Evolutionary conservation across 2,113 vertebrate species (phyloP).

Genomic region (Maylandia zebra): DNA sequence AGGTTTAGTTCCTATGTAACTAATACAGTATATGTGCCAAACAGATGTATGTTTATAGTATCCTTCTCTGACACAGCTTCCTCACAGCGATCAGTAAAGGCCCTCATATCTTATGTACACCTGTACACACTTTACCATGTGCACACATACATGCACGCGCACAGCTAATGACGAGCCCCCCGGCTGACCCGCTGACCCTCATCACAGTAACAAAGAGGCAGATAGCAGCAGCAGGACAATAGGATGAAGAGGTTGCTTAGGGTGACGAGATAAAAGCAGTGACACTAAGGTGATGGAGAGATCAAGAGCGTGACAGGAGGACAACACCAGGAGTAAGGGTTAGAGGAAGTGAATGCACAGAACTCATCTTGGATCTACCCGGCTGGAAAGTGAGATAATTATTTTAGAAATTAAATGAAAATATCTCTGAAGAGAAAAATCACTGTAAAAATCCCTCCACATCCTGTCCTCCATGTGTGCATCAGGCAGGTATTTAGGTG

Average conservation of each 20-base stretch:
- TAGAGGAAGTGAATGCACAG: neutral
- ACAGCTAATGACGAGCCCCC: slow-evolving; percentile 30
- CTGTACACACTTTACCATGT: slow-evolving; percentile 16
- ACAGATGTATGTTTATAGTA: neutral
- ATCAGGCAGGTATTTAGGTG: neutral
- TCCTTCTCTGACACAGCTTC: neutral
- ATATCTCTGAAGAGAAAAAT: neutral
- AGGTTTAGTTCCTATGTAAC: neutral
- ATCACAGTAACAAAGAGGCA: slow-evolving; percentile 41
- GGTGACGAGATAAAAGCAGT: slow-evolving; percentile 37
- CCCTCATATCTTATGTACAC: slow-evolving; percentile 40
- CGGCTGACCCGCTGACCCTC: slow-evolving; percentile 40
- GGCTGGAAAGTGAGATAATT: neutral
- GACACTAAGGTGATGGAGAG: slow-evolving; percentile 17
- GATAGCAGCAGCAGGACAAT: slow-evolving; percentile 29
- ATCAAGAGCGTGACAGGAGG: slow-evolving; percentile 18
- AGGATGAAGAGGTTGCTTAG: slow-evolving; percentile 45
- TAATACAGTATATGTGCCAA: neutral
- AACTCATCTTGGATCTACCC: neutral
- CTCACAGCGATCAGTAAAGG: slow-evolving; percentile 14
- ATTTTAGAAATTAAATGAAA: neutral
- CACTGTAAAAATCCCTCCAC: neutral
- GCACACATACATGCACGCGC: neutral
- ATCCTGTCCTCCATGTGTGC: neutral
- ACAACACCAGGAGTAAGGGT: neutral